A percentile compares a stretch with the other conserved stretches of the same genome.
These are phyloP conservation scores for Brachynemurus nebulosus DNA, from an alignment of 2,888 invertebrate genomes.

Conservation along the genomic window DNA sequence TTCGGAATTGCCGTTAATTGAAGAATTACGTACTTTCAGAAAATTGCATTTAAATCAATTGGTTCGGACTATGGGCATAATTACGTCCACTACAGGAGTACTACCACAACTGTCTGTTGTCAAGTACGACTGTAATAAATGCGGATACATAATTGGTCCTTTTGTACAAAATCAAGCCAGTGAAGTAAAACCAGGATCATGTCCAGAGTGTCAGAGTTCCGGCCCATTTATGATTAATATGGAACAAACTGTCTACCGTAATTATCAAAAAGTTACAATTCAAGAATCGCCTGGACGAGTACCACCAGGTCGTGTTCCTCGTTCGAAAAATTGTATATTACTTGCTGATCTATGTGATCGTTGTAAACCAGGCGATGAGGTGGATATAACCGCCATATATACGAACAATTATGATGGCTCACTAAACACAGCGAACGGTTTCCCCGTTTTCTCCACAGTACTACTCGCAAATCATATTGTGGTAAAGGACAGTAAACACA, in stretches of 20 bases:
- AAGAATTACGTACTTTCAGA: slow-evolving; percentile 86
- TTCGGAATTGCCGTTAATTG: slow-evolving; percentile 86
- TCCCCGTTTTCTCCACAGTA: slow-evolving; percentile 96
- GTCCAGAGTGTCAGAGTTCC: slow-evolving; percentile 93
- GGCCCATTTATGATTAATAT: slow-evolving; percentile 96
- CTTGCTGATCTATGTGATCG: slow-evolving; percentile 90
- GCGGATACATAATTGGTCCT: slow-evolving; percentile 89
- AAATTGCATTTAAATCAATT: slow-evolving; percentile 87
- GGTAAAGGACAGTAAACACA: slow-evolving; percentile 88
- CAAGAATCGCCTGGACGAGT: slow-evolving; percentile 98
- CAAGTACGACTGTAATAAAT: slow-evolving; percentile 95
- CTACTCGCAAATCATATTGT: slow-evolving; percentile 91
- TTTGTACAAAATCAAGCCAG: slow-evolving; percentile 87
- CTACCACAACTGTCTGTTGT: slow-evolving; percentile 90
- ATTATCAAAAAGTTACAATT: slow-evolving; percentile 94
- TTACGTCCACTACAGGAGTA: slow-evolving; percentile 89
- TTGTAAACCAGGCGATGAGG: slow-evolving; percentile 97
- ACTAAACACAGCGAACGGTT: slow-evolving; percentile 87
- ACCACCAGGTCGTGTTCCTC: slow-evolving; percentile 91
- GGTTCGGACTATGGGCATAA: slow-evolving; percentile 86
- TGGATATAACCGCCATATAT: slow-evolving; percentile 89
- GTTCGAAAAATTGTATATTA: slow-evolving; percentile 93
- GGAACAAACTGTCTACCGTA: slow-evolving; percentile 96
- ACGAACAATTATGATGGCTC: slow-evolving; percentile 97
- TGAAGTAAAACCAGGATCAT: slow-evolving; percentile 91